Evolutionary conservation across 2,888 invertebrate species (phyloP).

Genomic region (Adelognathus sp.): DNA sequence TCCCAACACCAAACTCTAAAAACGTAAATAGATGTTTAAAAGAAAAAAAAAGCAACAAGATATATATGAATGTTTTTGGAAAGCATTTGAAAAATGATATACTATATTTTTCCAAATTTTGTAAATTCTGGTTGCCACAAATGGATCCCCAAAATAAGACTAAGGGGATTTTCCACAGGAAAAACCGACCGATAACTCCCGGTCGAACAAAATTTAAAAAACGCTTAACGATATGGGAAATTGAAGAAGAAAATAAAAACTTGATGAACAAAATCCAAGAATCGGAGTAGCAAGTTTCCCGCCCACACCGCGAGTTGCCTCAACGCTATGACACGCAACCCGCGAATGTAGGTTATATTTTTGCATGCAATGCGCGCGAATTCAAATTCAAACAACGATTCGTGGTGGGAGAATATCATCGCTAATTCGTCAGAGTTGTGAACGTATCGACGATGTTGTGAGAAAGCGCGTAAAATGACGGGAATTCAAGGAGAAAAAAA

Average conservation of each 20-base stretch:
- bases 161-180: too few relatives aligned
- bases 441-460: constrained; percentile 33
- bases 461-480: background rate
- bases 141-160: too few relatives aligned
- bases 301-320: constrained; percentile 10
- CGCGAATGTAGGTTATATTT: constrained; percentile 76
- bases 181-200: too few relatives aligned
- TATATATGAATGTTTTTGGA: too few relatives aligned
- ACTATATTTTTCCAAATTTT: too few relatives aligned
- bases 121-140: too few relatives aligned
- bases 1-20: too few relatives aligned
- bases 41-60: too few relatives aligned
- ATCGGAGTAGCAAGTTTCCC: constrained; percentile 32
- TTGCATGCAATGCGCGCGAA: constrained; percentile 74
- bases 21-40: too few relatives aligned
- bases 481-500: background rate
- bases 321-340: background rate
- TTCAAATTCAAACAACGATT: constrained; percentile 76
- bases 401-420: constrained; percentile 71
- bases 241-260: background rate
- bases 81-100: too few relatives aligned
- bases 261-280: background rate
- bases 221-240: too few relatives aligned
- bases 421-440: constrained; percentile 46
- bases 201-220: too few relatives aligned